Base-by-base conservation (phyloP, 2,113 vertebrate genomes). In the Silurus meridionalis region DNA sequence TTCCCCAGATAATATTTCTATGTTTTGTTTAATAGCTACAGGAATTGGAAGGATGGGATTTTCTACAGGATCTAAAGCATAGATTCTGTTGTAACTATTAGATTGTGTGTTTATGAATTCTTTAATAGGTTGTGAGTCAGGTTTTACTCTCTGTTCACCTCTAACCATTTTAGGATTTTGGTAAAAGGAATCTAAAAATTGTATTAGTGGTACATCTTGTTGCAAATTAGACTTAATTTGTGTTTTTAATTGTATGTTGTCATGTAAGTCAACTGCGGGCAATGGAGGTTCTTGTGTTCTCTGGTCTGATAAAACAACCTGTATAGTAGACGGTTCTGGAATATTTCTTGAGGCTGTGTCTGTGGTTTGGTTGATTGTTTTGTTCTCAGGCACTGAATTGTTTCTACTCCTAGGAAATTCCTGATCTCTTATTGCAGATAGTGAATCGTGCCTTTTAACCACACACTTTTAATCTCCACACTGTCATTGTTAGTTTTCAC, bases 1-100 rank as follows among this genome's bases (percentile, higher is more conserved):
- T 28, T 90, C 80, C 80, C 84, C 85, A n/a, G 86, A 86, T 37
- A 52, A 80, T n/a, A 17, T 57, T n/a, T 80, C 80, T 89, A 72
- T 90, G 63, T 88, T 84, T 86, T 90, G 90, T 78, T 93, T 84
- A 86, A 81, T 84, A 88, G 84, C 91, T 90, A 91, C 88, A 93
- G 79, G 81, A 69, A n/a, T 85, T 88, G 88, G 91, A 90, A 86
- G 90, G 82, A 86, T 85, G 90, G 90, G 87, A 88, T 92, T 79
- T 91, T 78, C 90, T 90, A 91, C 57, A 88, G 89, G 89, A 77
- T 88, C 80, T 87, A 77, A 88, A n/a, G 11, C 71, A 90, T n/a
- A 15, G 21, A 53, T 28, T 48, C 48, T 25, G 82, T 85, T 84
- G 86, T 78, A 37, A 88, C 80, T 79, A 89, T 89, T 87, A 81